These are phyloP conservation scores for Todiramphus chloris DNA, from an alignment of 2,113 vertebrate genomes.

Conservation along the genomic window DNA sequence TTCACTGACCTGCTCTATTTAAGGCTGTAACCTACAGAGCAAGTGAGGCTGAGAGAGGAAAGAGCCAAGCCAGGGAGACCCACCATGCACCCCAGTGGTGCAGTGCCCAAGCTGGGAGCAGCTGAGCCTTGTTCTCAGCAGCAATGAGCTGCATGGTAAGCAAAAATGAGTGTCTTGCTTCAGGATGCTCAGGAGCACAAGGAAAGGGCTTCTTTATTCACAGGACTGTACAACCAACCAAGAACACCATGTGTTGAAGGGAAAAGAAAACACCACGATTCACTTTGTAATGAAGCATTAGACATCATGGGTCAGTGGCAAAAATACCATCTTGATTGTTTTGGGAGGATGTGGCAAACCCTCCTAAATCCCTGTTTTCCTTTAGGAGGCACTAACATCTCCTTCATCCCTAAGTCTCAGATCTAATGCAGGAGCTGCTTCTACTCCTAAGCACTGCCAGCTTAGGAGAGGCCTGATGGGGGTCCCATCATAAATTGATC, in stretches of 20 bases:
- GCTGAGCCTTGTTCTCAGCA: not conserved
- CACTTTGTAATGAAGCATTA: not conserved
- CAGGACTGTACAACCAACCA: not conserved
- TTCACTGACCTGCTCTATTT: not conserved
- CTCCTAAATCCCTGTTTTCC: constrained; percentile 48
- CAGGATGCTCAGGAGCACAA: not conserved
- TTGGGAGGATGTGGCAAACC: constrained; percentile 60
- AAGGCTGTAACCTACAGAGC: not conserved
- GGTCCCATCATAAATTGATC: not conserved
- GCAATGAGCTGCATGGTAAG: not conserved
- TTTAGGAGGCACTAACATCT: constrained; percentile 49
- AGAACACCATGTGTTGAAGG: not conserved
- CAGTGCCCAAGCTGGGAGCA: not conserved
- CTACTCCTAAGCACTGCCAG: not conserved
- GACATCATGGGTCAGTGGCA: not conserved
- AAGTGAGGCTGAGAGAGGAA: not conserved
- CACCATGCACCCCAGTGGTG: accelerated
- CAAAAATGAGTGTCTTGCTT: not conserved
- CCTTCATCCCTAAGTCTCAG: constrained; percentile 12
- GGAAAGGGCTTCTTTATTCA: not conserved
- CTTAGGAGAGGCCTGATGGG: not conserved
- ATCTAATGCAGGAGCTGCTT: not conserved
- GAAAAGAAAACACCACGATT: not conserved
- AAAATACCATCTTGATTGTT: constrained; percentile 33
- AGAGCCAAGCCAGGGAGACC: not conserved